Base-by-base conservation (phyloP, 2,797 vertebrate genomes). In the Parotocinclus haroldoi region DNA sequence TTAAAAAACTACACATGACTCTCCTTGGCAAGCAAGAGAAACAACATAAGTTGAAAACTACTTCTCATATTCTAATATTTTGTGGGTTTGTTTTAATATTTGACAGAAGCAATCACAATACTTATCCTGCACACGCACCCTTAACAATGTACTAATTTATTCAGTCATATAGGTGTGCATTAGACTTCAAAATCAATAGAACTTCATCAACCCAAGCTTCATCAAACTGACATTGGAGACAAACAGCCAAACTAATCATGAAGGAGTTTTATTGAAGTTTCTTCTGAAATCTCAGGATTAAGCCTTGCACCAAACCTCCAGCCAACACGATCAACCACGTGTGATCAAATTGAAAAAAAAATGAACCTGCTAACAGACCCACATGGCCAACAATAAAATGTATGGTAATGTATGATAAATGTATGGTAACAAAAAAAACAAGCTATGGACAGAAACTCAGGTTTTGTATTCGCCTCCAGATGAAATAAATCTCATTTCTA, bases 71-170 rank as follows among this genome's bases (percentile, higher is more conserved):
- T 39, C 36, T n/a, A 1, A 51, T 37, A 50, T 16, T 52, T 49
- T 54, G 49, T 12, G 37, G 38, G 42, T 40, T 36, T 54, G 46
- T 42, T 53, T 63, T 57, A 53, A 44, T 27, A 27, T 27, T 2
- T 27, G 5, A 52, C 61, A 38, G 46, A 62, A 48, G 45, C 11
- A 50, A 52, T 52, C 40, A 37, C 14, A 69, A 61, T 58, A 58
- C 49, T 68, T 19, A 71, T 58, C 11, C 36, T 40, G 59, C 58
- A 45, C 40, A 49, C 63, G 50, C 53, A 49, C 56, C 55, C 61
- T 66, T 12, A 45, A 18, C 7, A 16, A 63, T 49, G 12, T 4
- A 56, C 17, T 3, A 39, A 9, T 7, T 36, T 14, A 38, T 48
- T 59, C 54, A 58, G 56, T 7, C 54, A 46, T 58, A 58, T 53